Evolutionary conservation across 2,797 vertebrate genomes (phyloP).

Genomic region (Loris lydekkerianus): DNA sequence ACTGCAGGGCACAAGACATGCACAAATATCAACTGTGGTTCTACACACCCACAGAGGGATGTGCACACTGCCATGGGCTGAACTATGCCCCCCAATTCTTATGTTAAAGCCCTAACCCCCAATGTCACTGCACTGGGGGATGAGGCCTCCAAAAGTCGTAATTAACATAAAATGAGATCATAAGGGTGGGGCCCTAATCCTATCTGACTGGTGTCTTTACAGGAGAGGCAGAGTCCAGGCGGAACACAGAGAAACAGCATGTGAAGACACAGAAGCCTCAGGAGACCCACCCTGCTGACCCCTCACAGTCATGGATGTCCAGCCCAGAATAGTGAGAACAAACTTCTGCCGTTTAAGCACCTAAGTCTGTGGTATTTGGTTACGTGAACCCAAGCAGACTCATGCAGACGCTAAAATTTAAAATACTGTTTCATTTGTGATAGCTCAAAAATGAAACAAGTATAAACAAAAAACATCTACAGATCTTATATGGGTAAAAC

Average conservation of each 20-base stretch:
- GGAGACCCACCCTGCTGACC: background rate
- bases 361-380: background rate
- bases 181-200: accelerated
- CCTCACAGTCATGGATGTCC: background rate
- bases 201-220: background rate
- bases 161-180: too few relatives aligned
- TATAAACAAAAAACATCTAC: background rate
- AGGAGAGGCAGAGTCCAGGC: background rate
- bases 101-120: background rate
- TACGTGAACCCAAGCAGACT: too few relatives aligned
- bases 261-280: background rate
- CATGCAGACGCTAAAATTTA: background rate
- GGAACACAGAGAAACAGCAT: too few relatives aligned
- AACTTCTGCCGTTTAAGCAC: background rate
- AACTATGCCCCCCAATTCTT: background rate
- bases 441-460: background rate
- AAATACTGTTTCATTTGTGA: background rate
- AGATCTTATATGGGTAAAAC: background rate
- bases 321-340: background rate
- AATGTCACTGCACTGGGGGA: background rate
- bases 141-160: background rate
- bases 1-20: background rate
- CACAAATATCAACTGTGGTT: background rate
- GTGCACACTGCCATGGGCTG: accelerated
- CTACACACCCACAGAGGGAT: accelerated